Conservation (phyloP, 92 coral and sea anemone genomes). For the Epizoanthus scotinus region DNA sequence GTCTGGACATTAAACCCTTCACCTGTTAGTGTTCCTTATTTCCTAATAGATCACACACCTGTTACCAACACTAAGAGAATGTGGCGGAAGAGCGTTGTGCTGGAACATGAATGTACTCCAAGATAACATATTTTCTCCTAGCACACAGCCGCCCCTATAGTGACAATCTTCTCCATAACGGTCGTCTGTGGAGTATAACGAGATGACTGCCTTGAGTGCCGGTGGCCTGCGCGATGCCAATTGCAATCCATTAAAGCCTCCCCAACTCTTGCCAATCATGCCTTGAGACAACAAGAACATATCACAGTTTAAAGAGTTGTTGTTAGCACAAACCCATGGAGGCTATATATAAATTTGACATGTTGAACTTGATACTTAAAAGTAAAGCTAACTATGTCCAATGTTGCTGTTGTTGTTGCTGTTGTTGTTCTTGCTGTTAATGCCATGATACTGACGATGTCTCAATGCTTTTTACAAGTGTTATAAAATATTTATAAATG, state of each 20-base stretch:
- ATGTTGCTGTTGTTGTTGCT: too few species aligned
- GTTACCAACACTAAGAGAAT: conserved; percentile 55
- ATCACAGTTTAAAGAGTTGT: too few species aligned
- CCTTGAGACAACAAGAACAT: conserved; percentile 32
- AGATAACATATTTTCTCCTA: conserved; percentile 61
- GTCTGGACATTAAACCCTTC: too few species aligned
- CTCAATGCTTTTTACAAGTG: too few species aligned
- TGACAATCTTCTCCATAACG: conserved; percentile 74
- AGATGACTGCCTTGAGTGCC: conserved; percentile 67
- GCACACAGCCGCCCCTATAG: conserved; percentile 73
- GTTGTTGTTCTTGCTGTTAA: too few species aligned
- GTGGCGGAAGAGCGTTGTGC: conserved; percentile 70
- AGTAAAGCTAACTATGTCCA: too few species aligned
- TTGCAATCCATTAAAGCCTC: conserved; percentile 85
- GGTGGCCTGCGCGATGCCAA: conserved; percentile 67
- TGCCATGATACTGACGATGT: too few species aligned
- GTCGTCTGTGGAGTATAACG: conserved; percentile 75
- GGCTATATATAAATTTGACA: too few species aligned
- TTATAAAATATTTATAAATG: too few species aligned
- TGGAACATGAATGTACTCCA: conserved; percentile 74
- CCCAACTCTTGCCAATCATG: conserved; percentile 93
- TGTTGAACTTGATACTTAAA: too few species aligned
- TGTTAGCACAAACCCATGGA: too few species aligned
- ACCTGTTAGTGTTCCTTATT: too few species aligned
- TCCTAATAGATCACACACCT: conserved; percentile 31